A percentile compares a stretch with the other conserved stretches of the same genome.
These are phyloP conservation scores for Caradrina clavipalpis DNA, from an alignment of 2,888 invertebrate genomes.

Conservation along the genomic window DNA sequence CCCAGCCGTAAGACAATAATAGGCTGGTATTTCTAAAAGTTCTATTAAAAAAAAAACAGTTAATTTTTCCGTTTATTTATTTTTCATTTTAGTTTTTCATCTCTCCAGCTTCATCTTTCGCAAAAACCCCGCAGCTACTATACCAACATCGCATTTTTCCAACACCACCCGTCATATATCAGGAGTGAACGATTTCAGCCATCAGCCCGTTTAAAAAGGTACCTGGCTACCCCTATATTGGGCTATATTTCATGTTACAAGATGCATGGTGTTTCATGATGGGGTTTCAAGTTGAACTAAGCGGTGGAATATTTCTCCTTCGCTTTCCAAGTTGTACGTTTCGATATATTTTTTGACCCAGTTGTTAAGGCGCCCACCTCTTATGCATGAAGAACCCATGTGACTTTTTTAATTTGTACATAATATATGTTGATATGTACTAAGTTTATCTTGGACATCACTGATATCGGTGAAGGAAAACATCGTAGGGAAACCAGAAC, in stretches of 20 bases:
- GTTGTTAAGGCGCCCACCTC: no score
- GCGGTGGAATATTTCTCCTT: slow-evolving; percentile 35
- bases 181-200: slow-evolving; percentile 61
- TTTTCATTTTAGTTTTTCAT: slow-evolving; percentile 9
- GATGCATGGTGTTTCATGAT: slow-evolving; percentile 60
- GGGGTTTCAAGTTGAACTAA: slow-evolving; percentile 46
- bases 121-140: slow-evolving; percentile 15
- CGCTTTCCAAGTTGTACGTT: slow-evolving; percentile 3
- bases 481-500: no score
- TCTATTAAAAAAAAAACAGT: no score
- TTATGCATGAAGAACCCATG: no score
- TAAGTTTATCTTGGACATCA: no score
- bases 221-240: slow-evolving; percentile 60
- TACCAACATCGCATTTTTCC: slow-evolving; percentile 57
- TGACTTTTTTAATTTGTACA: no score
- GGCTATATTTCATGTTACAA: slow-evolving; percentile 64
- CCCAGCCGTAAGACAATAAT: no score
- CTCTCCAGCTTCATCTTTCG: slow-evolving; percentile 8
- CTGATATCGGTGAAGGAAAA: no score
- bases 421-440: no score
- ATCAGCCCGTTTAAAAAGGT: slow-evolving; percentile 61
- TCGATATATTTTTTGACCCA: not conserved
- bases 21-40: no score
- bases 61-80: no score
- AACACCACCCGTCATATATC: slow-evolving; percentile 56